These are phyloP conservation scores for Leucania comma DNA, from an alignment of 2,888 invertebrate species.

Conservation along the genomic window DNA sequence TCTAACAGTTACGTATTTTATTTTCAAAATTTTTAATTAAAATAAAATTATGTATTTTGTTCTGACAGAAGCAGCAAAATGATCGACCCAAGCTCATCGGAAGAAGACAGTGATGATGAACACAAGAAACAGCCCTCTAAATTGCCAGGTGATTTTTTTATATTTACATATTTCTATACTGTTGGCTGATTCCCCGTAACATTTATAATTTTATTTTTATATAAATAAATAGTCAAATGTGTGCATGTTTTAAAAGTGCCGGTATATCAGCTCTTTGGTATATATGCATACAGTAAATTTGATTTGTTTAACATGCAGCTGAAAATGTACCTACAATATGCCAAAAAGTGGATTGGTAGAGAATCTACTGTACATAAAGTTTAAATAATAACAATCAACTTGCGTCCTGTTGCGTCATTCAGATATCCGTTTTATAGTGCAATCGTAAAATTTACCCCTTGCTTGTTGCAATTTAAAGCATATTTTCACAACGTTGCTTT, in stretches of 20 bases:
- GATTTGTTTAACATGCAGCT: neutral
- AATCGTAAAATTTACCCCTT: constrained; percentile 10
- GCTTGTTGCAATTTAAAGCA: neutral
- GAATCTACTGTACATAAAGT: neutral
- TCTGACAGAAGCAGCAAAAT: constrained; percentile 86
- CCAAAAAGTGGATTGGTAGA: neutral
- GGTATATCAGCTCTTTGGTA: no score
- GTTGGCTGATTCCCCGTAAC: no score
- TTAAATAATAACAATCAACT: neutral
- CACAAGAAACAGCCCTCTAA: constrained; percentile 91
- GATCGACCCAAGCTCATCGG: constrained; percentile 99
- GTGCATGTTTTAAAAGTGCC: no score
- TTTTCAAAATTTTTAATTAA: neutral
- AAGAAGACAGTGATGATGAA: constrained; percentile 98
- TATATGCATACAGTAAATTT: neutral
- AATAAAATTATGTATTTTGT: constrained; percentile 8
- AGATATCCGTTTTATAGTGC: constrained; percentile 9
- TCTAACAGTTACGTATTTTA: no score
- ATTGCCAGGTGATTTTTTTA: constrained; percentile 76
- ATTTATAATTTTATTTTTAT: no score
- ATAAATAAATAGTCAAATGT: no score
- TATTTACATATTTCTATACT: no score
- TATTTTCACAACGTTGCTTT: constrained; percentile 10
- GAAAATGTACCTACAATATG: neutral
- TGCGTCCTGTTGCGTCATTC: neutral